Evolutionary conservation across 2,797 vertebrate species (phyloP), one percentile per base, ranked within the genome.

Genomic region (Moxostoma hubbsi): DNA sequence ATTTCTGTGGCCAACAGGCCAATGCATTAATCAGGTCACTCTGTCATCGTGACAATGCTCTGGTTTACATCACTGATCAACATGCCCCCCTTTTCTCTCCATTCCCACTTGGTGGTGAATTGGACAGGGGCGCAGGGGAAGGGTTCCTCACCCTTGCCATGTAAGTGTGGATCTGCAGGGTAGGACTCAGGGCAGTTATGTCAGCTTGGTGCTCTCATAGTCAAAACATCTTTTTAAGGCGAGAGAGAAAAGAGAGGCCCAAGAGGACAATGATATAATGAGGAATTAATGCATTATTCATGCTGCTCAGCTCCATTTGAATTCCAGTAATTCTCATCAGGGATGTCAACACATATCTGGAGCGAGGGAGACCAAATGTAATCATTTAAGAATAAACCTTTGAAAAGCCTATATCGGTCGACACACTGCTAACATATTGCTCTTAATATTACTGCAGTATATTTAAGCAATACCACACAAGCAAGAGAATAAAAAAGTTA

Each of bases 11-110:
- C 87, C 89, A 92, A 90, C 90, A 87, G 84, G 82, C 86, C 4
- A 62, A 83, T 93, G 90, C 89, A 89, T 93, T 92, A 94, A 95
- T 93, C 93, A 95, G 92, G 90, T 84, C 82, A 91, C 88, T 87
- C 90, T 93, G 88, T 91, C 93, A 92, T 86, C 86, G 84, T 92
- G 91, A 93, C 89, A 90, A 92, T 91, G 92, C 86, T 93, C 96
- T 96, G 95, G 91, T 96, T 97, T 96, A 95, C 93, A 95, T 97
- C 95, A 95, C 91, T 93, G 94, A 94, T 94, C 88, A 83, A 87
- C 73, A 87, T 66, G 18, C 66, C 66, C 24, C 43, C 73, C 24
- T 12, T 55, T 7, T 10, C 49, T 16, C 63, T 6, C 51, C n/a
- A 53, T 16, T 36, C 53, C 65, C 47, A 57, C 10, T 66, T 47